phyloP scores from a whole-genome alignment of 2,888 invertebrate species.

The Ophion ventricosus region DNA sequence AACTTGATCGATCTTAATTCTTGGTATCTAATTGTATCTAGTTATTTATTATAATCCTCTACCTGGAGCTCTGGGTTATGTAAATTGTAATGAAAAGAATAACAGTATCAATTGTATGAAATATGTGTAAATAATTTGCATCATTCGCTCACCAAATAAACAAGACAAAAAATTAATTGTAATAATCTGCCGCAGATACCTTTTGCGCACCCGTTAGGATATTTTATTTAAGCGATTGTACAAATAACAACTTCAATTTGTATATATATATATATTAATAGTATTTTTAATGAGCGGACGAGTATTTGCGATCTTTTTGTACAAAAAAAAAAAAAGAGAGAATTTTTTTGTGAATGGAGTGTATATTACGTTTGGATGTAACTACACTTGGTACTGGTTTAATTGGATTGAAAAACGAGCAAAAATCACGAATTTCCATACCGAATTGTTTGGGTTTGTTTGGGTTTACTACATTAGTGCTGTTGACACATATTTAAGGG shows the following conservation, averaged over 20 bases:
- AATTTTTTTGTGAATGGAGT: conserved; percentile 58
- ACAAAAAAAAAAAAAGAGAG: conserved; percentile 36
- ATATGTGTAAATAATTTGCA: conserved; percentile 77
- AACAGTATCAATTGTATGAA: conserved; percentile 68
- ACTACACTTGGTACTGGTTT: conserved; percentile 40
- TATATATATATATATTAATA: conserved; percentile 67
- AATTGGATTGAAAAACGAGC: background rate
- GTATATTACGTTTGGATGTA: conserved; percentile 53
- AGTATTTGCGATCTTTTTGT: conserved; percentile 58
- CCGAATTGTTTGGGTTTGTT: too few species aligned
- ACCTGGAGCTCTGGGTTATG: conserved; percentile 72
- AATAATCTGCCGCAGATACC: conserved; percentile 73
- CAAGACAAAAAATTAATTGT: conserved; percentile 68
- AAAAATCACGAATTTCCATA: background rate
- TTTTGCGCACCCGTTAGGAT: conserved; percentile 74
- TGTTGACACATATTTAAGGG: background rate
- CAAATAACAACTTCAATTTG: conserved; percentile 60
- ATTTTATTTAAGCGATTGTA: conserved; percentile 65
- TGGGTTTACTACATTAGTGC: background rate
- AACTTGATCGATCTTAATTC: conserved; percentile 67
- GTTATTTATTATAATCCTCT: conserved; percentile 75
- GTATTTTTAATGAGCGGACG: conserved; percentile 66
- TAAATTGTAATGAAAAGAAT: conserved; percentile 59
- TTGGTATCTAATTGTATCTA: conserved; percentile 73
- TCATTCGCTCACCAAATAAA: conserved; percentile 75